These are phyloP conservation scores for Rhagonycha lutea DNA, from an alignment of 2,888 invertebrate genomes.

Conservation along the genomic window DNA sequence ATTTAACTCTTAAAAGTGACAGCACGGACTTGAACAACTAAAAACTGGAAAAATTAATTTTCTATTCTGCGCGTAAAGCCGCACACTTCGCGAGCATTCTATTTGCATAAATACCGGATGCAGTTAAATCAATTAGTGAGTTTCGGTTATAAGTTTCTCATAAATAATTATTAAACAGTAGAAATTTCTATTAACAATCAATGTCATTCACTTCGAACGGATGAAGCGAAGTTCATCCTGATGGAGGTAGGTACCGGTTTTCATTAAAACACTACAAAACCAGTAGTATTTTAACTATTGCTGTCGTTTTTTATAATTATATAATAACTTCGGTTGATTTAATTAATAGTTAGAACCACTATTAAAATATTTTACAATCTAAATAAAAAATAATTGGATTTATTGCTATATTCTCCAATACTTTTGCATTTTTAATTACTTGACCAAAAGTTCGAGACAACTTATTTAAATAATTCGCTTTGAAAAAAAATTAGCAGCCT, in stretches of 20 bases:
- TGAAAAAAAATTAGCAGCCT: not conserved
- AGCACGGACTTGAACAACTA: not conserved
- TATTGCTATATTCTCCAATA: not conserved
- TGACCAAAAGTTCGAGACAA: not conserved
- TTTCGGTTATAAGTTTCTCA: not conserved
- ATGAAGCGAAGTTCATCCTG: slow-evolving; percentile 13
- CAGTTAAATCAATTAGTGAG: not conserved
- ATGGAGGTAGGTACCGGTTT: slow-evolving; percentile 16
- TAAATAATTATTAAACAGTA: slow-evolving; percentile 13
- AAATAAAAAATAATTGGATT: not conserved
- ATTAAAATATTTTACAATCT: not conserved
- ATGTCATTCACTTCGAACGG: slow-evolving; percentile 21
- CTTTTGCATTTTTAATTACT: not conserved
- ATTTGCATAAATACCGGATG: not conserved
- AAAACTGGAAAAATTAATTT: not conserved
- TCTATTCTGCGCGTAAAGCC: not conserved
- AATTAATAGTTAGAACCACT: slow-evolving; percentile 14
- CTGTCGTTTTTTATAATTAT: slow-evolving; percentile 23
- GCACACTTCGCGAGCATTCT: no score
- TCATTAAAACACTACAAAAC: slow-evolving; percentile 23
- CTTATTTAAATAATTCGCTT: not conserved
- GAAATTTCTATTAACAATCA: slow-evolving; percentile 25
- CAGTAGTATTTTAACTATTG: slow-evolving; percentile 22
- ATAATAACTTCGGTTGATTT: slow-evolving; percentile 16
- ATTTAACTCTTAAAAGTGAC: not conserved